Evolutionary conservation across 2,888 invertebrate species (phyloP).

Genomic region (Microctonus aethiopoides): DNA sequence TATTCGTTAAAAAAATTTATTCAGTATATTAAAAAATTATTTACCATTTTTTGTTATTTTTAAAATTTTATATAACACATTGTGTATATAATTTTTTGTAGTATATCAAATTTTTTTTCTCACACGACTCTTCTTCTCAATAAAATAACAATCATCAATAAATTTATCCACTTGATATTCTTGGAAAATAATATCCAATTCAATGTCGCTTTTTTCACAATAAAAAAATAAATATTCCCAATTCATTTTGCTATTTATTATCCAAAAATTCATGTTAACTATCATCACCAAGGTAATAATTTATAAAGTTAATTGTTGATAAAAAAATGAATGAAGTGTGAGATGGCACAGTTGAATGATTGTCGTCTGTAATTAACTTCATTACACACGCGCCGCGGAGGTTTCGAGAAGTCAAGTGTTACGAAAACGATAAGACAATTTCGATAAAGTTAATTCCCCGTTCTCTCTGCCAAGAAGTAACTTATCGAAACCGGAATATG

Average conservation of each 20-base stretch:
- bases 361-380: slow-evolving; percentile 34
- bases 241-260: neutral
- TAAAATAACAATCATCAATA: neutral
- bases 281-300: neutral
- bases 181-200: neutral
- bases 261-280: neutral
- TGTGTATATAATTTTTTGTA: neutral
- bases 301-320: neutral
- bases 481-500: slow-evolving; percentile 31
- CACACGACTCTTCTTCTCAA: slow-evolving; percentile 5
- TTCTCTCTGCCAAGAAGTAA: slow-evolving; percentile 28
- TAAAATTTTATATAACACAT: neutral
- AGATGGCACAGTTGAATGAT: slow-evolving; percentile 10
- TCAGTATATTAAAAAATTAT: too few species aligned
- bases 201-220: neutral
- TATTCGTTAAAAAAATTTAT: too few species aligned
- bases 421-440: slow-evolving; percentile 50
- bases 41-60: too few species aligned
- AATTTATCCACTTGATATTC: neutral
- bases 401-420: slow-evolving; percentile 45
- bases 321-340: neutral
- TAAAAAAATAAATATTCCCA: neutral
- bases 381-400: slow-evolving; percentile 27
- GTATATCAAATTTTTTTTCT: neutral
- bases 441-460: slow-evolving; percentile 45